Evolutionary conservation across 2,113 vertebrate species (phyloP).

Genomic region (Phrynosoma blainvillii): DNA sequence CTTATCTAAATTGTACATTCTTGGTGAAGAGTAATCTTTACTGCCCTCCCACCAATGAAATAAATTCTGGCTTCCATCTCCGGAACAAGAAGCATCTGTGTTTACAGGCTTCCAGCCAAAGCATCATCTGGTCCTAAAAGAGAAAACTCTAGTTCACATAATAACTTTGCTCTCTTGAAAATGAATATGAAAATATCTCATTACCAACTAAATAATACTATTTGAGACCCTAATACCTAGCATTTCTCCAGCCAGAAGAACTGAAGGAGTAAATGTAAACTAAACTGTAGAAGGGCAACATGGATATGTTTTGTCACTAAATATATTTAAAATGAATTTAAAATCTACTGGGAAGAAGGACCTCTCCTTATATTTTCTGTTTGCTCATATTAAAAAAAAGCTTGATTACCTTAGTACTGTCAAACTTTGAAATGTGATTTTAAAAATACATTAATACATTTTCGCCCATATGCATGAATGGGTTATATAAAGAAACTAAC

Average conservation of each 20-base stretch:
- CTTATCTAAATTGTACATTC: neutral
- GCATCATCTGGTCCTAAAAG: neutral
- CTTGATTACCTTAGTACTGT: too few species aligned
- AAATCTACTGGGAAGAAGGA: neutral
- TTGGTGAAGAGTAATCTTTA: neutral
- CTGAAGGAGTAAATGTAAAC: neutral
- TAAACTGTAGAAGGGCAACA: neutral
- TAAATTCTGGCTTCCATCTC: neutral
- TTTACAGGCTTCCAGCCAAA: constrained; percentile 8
- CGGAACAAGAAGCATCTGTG: neutral
- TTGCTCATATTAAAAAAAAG: too few species aligned
- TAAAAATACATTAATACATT: neutral
- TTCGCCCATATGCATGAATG: neutral
- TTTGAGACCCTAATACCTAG: neutral
- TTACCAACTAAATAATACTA: neutral
- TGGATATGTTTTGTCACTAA: too few species aligned
- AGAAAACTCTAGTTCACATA: neutral
- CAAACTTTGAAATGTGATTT: too few species aligned
- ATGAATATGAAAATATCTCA: neutral
- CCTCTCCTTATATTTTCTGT: too few species aligned
- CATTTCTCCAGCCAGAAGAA: neutral
- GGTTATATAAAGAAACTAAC: neutral
- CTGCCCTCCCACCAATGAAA: neutral
- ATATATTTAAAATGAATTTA: neutral
- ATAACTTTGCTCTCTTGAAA: neutral